These are phyloP conservation scores for Bombus sibiricus DNA, from an alignment of 1,140 invertebrate genomes.

Conservation along the genomic window DNA sequence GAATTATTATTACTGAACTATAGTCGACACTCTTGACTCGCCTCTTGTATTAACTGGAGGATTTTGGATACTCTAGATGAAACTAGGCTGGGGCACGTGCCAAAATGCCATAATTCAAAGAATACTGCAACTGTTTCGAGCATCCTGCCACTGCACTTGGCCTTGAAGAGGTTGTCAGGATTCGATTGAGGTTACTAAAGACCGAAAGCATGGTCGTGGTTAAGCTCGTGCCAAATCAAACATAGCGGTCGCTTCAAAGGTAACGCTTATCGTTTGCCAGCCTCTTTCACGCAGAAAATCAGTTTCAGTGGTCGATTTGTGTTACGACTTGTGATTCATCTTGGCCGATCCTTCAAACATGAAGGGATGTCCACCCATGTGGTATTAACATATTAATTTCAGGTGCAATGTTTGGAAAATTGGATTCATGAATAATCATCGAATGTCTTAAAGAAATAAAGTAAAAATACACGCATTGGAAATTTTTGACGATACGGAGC, in stretches of 20 bases:
- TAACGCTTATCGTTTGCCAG: background rate
- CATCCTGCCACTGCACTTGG: background rate
- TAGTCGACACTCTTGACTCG: background rate
- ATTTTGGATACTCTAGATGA: background rate
- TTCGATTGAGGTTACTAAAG: slow-evolving; percentile 12
- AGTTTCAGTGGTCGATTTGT: background rate
- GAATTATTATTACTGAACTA: slow-evolving; percentile 10
- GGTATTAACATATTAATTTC: background rate
- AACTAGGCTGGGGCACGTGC: background rate
- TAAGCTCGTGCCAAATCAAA: background rate
- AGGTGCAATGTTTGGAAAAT: background rate
- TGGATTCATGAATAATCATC: too few relatives aligned
- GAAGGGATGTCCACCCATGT: background rate
- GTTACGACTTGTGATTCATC: too few relatives aligned
- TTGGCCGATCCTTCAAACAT: too few relatives aligned
- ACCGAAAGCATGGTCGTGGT: background rate
- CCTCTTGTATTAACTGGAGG: background rate
- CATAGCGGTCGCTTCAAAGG: background rate
- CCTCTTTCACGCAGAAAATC: slow-evolving; percentile 1
- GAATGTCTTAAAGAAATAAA: too few relatives aligned
- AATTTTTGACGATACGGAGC: background rate
- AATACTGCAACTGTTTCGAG: background rate
- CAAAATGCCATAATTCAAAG: background rate
- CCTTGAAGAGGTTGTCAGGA: background rate
- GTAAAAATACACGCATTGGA: too few relatives aligned